Percentiles rank a stretch among this genome's conserved stretches.
phyloP scores from a whole-genome alignment of 1,140 invertebrate genomes.

The Calosoma granatense region DNA sequence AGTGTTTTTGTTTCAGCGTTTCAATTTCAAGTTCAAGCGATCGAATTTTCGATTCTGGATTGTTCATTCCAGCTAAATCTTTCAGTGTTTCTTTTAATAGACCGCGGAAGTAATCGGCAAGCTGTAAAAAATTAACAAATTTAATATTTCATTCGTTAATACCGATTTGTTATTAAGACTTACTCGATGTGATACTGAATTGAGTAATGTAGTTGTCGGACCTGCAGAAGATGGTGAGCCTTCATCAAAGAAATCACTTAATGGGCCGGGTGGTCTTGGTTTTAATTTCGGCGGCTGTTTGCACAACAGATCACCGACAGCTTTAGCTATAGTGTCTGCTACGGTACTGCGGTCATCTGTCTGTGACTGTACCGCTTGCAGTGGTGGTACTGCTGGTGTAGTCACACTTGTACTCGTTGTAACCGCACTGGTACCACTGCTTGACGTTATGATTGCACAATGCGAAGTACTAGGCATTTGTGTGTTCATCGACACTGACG shows the following conservation, averaged over 20 bases:
- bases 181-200: conserved; percentile 39
- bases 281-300: conserved; percentile 35
- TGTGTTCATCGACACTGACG: background rate
- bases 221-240: conserved; percentile 35
- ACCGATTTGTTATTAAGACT: conserved; percentile 13
- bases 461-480: background rate
- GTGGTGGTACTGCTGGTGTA: conserved; percentile 10
- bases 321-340: conserved; percentile 27
- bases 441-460: background rate
- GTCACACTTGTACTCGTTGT: background rate
- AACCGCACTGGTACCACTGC: conserved; percentile 3
- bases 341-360: conserved; percentile 20
- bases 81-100: conserved; percentile 46
- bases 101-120: conserved; percentile 44
- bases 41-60: conserved; percentile 44
- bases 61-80: conserved; percentile 38
- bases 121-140: conserved; percentile 24
- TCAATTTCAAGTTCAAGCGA: conserved; percentile 52
- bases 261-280: conserved; percentile 31
- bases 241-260: conserved; percentile 31
- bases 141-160: background rate
- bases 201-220: conserved; percentile 31
- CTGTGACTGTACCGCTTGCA: background rate
- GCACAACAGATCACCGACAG: conserved; percentile 30
- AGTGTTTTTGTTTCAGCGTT: conserved; percentile 50